phyloP scores from a whole-genome alignment of 2,797 vertebrate species.

The Gymnothorax javanicus region DNA sequence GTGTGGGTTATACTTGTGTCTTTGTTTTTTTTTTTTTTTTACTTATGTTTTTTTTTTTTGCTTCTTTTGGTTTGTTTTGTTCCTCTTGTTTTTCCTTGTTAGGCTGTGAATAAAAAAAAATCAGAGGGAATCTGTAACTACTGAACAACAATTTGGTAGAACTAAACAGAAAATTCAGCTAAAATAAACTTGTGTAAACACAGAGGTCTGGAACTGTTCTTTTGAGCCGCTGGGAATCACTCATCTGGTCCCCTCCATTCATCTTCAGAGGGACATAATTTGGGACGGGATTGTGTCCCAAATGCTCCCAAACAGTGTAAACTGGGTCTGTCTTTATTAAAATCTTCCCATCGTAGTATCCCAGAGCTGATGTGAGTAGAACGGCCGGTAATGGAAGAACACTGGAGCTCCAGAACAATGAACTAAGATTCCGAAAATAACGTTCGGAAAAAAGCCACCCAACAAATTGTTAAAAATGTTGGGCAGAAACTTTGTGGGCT shows the following conservation, averaged over 20 bases:
- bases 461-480: too few relatives aligned
- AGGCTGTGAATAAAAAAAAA: constrained; percentile 74
- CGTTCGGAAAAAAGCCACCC: too few relatives aligned
- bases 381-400: too few relatives aligned
- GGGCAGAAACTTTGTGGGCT: neutral
- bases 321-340: too few relatives aligned
- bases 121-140: constrained; percentile 77
- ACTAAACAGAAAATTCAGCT: constrained; percentile 83
- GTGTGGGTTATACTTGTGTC: constrained; percentile 84
- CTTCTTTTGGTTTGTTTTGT: constrained; percentile 50
- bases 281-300: neutral
- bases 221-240: neutral
- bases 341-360: too few relatives aligned
- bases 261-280: neutral
- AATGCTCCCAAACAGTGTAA: neutral
- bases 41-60: constrained; percentile 55
- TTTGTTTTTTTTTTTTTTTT: constrained; percentile 50
- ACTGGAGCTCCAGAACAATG: too few relatives aligned
- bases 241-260: neutral
- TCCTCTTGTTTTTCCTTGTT: constrained; percentile 67
- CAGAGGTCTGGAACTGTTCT: neutral
- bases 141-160: constrained; percentile 79
- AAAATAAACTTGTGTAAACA: constrained; percentile 87
- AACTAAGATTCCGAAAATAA: too few relatives aligned
- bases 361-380: too few relatives aligned